Evolutionary conservation across 2,113 vertebrate genomes (phyloP).

Genomic region (Machaerirhynchus nigripectus): DNA sequence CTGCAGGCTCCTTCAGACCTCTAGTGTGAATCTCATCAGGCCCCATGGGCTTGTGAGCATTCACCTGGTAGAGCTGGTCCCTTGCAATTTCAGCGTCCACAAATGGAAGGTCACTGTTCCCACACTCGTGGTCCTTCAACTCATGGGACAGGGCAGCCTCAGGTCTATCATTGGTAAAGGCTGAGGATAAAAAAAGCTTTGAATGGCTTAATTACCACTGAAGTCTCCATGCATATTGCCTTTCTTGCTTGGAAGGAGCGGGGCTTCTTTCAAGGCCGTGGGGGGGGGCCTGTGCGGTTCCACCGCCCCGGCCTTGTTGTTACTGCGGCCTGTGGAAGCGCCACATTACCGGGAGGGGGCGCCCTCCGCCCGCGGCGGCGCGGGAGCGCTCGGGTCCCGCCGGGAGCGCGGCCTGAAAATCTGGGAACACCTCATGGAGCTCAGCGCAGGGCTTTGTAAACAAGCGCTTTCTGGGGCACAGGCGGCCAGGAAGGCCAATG

Average conservation of each 20-base stretch:
- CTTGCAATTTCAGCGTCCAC: neutral
- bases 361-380: neutral
- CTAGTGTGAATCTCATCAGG: neutral
- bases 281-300: neutral
- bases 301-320: accelerated
- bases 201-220: neutral
- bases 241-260: neutral
- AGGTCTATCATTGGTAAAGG: neutral
- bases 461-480: too few relatives aligned
- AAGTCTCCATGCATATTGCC: neutral
- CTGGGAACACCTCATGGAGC: accelerated
- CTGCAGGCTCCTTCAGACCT: neutral
- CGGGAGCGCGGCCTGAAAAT: neutral
- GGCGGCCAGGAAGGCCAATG: neutral
- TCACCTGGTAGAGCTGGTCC: neutral
- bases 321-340: neutral
- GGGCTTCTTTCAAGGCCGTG: neutral
- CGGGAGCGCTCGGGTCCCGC: too few relatives aligned
- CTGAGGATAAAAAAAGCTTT: neutral
- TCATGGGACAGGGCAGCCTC: neutral
- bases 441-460: accelerated
- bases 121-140: neutral
- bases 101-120: neutral
- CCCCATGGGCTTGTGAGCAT: neutral
- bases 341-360: neutral